phyloP scores from a whole-genome alignment of 2,888 invertebrate species.

The Acrobasis repandana region DNA sequence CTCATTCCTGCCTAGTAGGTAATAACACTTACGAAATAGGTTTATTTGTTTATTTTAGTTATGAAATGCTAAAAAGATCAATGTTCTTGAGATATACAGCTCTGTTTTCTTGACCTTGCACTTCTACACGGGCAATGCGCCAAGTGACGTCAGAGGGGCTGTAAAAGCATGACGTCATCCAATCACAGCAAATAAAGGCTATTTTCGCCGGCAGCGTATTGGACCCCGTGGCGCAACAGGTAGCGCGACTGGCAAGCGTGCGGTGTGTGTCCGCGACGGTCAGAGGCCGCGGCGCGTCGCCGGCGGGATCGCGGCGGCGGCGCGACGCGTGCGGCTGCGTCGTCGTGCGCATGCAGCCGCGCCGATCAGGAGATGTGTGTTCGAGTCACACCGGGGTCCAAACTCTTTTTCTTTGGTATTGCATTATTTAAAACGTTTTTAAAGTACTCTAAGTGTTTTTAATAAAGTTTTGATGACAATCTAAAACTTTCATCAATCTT shows the following conservation, averaged over 20 bases:
- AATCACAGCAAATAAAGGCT: not conserved
- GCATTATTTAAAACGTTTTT: not conserved
- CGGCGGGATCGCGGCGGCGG: conserved; percentile 10
- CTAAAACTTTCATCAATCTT: not conserved
- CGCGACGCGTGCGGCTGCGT: conserved; percentile 4
- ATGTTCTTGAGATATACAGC: too few relatives aligned
- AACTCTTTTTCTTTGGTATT: not conserved
- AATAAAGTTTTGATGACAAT: not conserved
- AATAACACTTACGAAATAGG: too few relatives aligned
- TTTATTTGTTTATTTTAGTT: too few relatives aligned
- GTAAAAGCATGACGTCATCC: not conserved
- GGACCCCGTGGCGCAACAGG: conserved; percentile 23
- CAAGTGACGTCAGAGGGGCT: conserved; percentile 1
- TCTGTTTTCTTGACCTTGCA: not conserved
- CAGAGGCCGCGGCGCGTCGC: conserved; percentile 1
- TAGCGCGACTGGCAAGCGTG: conserved; percentile 20
- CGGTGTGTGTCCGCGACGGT: conserved; percentile 16
- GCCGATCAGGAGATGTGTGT: conserved; percentile 22
- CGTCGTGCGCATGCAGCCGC: conserved; percentile 15
- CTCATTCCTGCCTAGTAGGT: too few relatives aligned
- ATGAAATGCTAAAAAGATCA: too few relatives aligned
- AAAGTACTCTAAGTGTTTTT: not conserved
- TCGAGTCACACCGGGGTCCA: conserved; percentile 24
- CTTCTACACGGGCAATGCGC: conserved; percentile 6
- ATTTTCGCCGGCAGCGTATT: not conserved